These are phyloP conservation scores for Hexactinellida sp. DNA, from an alignment of 37 sponge, comb jelly and placozoan genomes.

Conservation along the genomic window DNA sequence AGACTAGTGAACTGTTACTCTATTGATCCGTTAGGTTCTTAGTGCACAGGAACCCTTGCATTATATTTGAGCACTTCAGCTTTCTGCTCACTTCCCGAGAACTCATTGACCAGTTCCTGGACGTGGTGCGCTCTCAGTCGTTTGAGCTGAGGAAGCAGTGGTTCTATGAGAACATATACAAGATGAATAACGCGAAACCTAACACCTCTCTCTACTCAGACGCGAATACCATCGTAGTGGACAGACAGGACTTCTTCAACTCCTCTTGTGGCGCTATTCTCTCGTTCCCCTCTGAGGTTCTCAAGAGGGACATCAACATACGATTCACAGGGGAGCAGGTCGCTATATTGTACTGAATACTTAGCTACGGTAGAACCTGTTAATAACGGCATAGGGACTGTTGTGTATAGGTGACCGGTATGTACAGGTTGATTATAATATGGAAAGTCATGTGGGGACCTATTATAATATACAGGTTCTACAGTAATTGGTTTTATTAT, in stretches of 20 bases:
- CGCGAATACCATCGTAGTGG: constrained; percentile 36
- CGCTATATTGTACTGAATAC: no score
- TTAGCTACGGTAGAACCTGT: no score
- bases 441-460: no score
- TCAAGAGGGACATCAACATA: constrained; percentile 41
- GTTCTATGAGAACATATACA: constrained; percentile 92
- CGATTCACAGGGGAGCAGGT: constrained; percentile 68
- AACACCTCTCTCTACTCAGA: constrained; percentile 24
- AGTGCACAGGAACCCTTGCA: constrained; percentile 42
- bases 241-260: constrained; percentile 60
- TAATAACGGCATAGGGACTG: no score
- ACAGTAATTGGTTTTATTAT: background rate
- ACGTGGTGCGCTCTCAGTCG: constrained; percentile 45
- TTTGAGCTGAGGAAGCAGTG: constrained; percentile 76
- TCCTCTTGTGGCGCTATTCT: constrained; percentile 44
- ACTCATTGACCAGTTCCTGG: constrained; percentile 52
- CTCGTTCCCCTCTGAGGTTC: background rate
- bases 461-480: background rate
- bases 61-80: constrained; percentile 81
- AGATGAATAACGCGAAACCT: constrained; percentile 27
- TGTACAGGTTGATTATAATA: no score
- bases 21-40: background rate
- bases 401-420: no score
- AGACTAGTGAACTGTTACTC: no score
- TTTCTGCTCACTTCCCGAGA: constrained; percentile 57